Conservation (phyloP, 2,888 invertebrate species). For the Ophioninae sp. region DNA sequence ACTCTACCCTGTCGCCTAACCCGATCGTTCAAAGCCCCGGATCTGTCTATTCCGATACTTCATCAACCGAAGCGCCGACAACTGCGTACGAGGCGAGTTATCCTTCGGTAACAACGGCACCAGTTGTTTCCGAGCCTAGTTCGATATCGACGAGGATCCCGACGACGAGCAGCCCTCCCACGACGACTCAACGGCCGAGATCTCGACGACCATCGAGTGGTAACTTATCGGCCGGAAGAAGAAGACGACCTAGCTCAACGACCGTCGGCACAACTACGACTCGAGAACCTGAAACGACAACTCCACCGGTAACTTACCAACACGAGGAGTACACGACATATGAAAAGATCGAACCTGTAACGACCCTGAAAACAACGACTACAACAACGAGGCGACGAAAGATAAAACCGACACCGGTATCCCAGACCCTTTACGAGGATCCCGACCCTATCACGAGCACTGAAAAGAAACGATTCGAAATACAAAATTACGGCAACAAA, state of each 20-base stretch:
- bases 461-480: constrained; percentile 61
- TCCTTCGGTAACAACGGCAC: constrained; percentile 52
- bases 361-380: not conserved
- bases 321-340: constrained; percentile 50
- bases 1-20: constrained; percentile 47
- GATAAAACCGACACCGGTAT: constrained; percentile 36
- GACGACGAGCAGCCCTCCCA: constrained; percentile 54
- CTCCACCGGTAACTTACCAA: constrained; percentile 39
- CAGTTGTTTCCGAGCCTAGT: not conserved
- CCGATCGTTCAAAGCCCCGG: constrained; percentile 52
- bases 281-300: constrained; percentile 50
- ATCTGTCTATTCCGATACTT: constrained; percentile 1
- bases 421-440: constrained; percentile 23
- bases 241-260: constrained; percentile 47
- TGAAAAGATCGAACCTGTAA: constrained; percentile 51
- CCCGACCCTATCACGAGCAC: constrained; percentile 38
- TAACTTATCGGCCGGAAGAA: constrained; percentile 37
- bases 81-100: constrained; percentile 41
- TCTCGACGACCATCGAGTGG: constrained; percentile 54
- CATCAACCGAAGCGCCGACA: constrained; percentile 43
- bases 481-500: constrained; percentile 61
- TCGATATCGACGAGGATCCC: constrained; percentile 33
- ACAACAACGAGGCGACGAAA: constrained; percentile 43
- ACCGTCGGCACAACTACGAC: constrained; percentile 53
- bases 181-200: constrained; percentile 41